Base-by-base conservation (phyloP, 2,888 invertebrate species). In the Brenthis hecate region DNA sequence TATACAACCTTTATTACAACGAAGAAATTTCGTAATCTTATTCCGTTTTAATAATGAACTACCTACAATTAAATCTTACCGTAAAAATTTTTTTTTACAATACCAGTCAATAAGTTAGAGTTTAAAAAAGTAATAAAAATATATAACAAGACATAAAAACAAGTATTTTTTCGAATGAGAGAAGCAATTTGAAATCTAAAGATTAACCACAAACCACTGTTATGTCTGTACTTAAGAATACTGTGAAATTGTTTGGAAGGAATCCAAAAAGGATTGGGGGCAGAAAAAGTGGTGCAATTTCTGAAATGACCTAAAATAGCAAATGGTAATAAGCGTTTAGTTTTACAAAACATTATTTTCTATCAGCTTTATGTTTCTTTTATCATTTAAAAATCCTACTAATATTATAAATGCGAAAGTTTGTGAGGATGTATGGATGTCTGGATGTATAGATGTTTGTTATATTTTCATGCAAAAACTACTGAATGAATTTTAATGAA, bases 221-320 rank as follows among this genome's bases (percentile, higher is more conserved):
- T 72, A 72, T 71, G 65, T 66, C 65, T 63, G 72, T 72, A 53
- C 70, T 72, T 68, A 71, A 72, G 68, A 56, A 68, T 68, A 66
- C 53, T 57, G 68, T 66, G 70, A 68, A 71, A 72, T 72, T 71
- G 72, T 72, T 71, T 72, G 72, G 72, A 72, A 69, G 13, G 57
- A 65, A 62, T 72, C 72, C 72, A 72, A 72, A 70, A 69, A 66
- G 72, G 65, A 72, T 71, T 68, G 70, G 13, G 28, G 65, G 58
- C 48, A 66, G 64, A 66, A 71, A 66, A 68, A 66, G 64, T 66
- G 60, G 23, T 55, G 65, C 70, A 65, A 71, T 72, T 53, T 66
- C 48, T 19, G 50, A 64, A 72, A 70, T 70, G 63, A 70, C 56
- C 60, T 56, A 50, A 72, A 50, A 16, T 56, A 55, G 56, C 61